Conservation (phyloP, 2,888 invertebrate genomes). For the Lycia hirtaria region DNA sequence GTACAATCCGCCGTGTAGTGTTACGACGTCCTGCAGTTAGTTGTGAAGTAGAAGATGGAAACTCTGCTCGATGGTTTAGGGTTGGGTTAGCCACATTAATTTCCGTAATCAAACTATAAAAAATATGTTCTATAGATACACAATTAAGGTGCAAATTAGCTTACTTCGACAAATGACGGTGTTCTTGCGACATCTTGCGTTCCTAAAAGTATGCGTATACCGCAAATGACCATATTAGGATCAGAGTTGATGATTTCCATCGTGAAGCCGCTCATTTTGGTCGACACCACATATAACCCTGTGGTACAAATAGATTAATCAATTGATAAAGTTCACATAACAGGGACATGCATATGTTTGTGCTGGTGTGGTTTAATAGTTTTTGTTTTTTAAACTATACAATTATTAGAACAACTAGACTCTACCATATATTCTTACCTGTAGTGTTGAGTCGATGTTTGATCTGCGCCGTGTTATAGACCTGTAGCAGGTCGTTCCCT, state of each 20-base stretch:
- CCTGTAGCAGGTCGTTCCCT: constrained; percentile 96
- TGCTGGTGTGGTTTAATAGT: too few relatives aligned
- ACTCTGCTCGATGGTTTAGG: too few relatives aligned
- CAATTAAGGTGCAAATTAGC: constrained; percentile 20
- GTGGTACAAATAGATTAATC: constrained; percentile 46
- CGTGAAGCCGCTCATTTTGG: constrained; percentile 95
- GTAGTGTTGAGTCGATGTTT: constrained; percentile 94
- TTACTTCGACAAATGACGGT: constrained; percentile 90
- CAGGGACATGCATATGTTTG: too few relatives aligned
- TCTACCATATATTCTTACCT: constrained; percentile 52
- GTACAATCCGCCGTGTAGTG: too few relatives aligned
- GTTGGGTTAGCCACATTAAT: too few relatives aligned
- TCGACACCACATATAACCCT: constrained; percentile 97
- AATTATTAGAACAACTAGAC: not conserved
- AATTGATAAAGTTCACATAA: not conserved
- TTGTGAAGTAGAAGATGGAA: too few relatives aligned
- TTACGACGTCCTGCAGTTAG: too few relatives aligned
- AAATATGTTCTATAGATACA: not conserved
- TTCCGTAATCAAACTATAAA: not conserved
- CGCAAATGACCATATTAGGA: constrained; percentile 94
- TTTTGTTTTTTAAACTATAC: not conserved
- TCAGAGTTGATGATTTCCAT: constrained; percentile 95
- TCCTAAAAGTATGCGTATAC: constrained; percentile 94
- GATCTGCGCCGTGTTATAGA: constrained; percentile 96
- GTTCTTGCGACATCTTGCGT: constrained; percentile 92